phyloP scores from a whole-genome alignment of 2,888 invertebrate genomes.

The Cryptophagus acutangulus region DNA sequence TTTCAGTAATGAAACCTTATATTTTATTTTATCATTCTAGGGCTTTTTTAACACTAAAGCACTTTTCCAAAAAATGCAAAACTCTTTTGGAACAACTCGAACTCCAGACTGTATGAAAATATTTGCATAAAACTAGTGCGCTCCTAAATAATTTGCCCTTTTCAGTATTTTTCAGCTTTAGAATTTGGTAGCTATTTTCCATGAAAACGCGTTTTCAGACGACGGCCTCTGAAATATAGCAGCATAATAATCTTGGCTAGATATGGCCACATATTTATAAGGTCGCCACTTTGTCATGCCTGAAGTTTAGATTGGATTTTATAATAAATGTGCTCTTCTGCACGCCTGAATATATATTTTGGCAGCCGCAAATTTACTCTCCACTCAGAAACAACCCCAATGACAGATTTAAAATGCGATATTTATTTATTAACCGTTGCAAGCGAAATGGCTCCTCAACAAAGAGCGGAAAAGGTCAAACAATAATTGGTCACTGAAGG shows the following conservation, averaged over 20 bases:
- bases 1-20: too few relatives aligned
- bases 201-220: conserved; percentile 40
- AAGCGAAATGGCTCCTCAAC: conserved; percentile 1
- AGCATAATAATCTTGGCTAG: conserved; percentile 46
- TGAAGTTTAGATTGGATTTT: conserved; percentile 52
- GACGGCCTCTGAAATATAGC: conserved; percentile 43
- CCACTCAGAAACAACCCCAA: background rate
- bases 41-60: too few relatives aligned
- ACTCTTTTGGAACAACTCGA: too few relatives aligned
- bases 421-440: conserved; percentile 1
- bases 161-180: background rate
- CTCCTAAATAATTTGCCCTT: too few relatives aligned
- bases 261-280: conserved; percentile 49
- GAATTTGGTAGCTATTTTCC: conserved; percentile 9
- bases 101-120: too few relatives aligned
- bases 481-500: conserved; percentile 35
- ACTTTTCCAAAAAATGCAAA: too few relatives aligned
- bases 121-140: too few relatives aligned
- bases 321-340: conserved; percentile 45
- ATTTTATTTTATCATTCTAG: too few relatives aligned
- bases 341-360: conserved; percentile 24
- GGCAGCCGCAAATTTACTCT: conserved; percentile 14
- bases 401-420: conserved; percentile 12
- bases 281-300: conserved; percentile 48
- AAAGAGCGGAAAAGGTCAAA: too few relatives aligned